Evolutionary conservation across 2,113 vertebrate species (phyloP), one percentile per base, ranked within the genome.

Genomic region (Rhadina sibilatrix): DNA sequence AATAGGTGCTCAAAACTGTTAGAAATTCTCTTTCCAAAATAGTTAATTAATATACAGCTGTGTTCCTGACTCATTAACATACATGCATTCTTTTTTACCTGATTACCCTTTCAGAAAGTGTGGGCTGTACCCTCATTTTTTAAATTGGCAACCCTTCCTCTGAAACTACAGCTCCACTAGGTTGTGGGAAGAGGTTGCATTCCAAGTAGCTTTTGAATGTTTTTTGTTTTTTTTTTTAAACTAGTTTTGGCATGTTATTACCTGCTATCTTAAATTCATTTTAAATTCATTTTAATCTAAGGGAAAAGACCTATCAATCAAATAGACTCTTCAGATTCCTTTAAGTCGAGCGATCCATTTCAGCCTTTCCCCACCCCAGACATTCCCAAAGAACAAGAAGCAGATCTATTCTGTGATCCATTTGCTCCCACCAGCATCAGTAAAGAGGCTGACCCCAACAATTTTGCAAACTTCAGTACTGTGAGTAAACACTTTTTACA

Each of bases 391-490:
- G 99, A 99, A 95, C 98, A 98, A 97, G 99, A 99, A 98, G 98
- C 98, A 97, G 97, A 98, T 97, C 97, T 96, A 91, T 98, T 98
- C 97, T 98, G 97, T 78, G 99, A 99, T 98, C 99, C 99, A 95
- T 99, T 99, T 97, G 98, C 99, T 96, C 98, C 98, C 94, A 98
- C 98, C 97, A 96, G 95, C 97, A 94, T 98, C 98, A 98, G 96
- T 98, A 99, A 98, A 96, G 98, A 98, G 98, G 96, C 98, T 96
- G 98, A 98, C 96, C 97, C 98, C 97, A 98, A 98, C 96, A 98
- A 98, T 98, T 99, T 99, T 99, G 98, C 99, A 98, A 99, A 99
- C 98, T 99, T 99, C 98, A 99, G 99, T 98, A 99, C 99, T 99
- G 99, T 99, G 99, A 99, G 99, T 99, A 98, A 96, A 97, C 71